A percentile compares a stretch with the other conserved stretches of the same genome.
Conservation (phyloP, 2,888 invertebrate genomes). For the Drosophila anomelani region DNA sequence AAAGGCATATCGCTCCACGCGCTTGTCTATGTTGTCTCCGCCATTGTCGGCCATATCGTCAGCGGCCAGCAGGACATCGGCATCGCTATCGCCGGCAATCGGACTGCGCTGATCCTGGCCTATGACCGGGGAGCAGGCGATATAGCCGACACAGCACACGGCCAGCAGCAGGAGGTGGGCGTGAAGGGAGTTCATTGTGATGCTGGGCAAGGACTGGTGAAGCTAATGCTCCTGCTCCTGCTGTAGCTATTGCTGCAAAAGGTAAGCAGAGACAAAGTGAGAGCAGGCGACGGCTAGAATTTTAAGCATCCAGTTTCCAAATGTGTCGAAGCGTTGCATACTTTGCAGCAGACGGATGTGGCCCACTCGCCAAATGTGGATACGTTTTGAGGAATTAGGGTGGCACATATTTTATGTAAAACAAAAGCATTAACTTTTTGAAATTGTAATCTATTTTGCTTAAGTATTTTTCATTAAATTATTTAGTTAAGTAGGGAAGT, state of each 20-base stretch:
- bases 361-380: conserved; percentile 2
- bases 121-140: conserved; percentile 70
- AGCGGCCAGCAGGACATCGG: conserved; percentile 45
- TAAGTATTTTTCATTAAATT: too few species aligned
- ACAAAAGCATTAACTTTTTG: not conserved
- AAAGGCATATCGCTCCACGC: conserved; percentile 88
- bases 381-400: conserved; percentile 8
- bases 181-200: conserved; percentile 60
- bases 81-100: conserved; percentile 40
- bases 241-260: conserved; percentile 23
- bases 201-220: conserved; percentile 7
- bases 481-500: not conserved
- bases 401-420: not conserved
- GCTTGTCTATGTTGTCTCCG: conserved; percentile 85
- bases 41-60: conserved; percentile 60
- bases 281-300: conserved; percentile 35
- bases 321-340: conserved; percentile 44
- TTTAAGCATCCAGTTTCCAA: conserved; percentile 32
- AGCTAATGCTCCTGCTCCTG: conserved; percentile 3
- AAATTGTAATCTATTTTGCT: too few species aligned
- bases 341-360: conserved; percentile 47
- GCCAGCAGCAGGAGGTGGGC: conserved; percentile 70
- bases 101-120: conserved; percentile 50
- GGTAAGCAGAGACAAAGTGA: conserved; percentile 42
- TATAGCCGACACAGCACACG: conserved; percentile 73